These are phyloP conservation scores for Dipodomys ordii DNA, from an alignment of 2,113 vertebrate genomes.

Conservation along the genomic window DNA sequence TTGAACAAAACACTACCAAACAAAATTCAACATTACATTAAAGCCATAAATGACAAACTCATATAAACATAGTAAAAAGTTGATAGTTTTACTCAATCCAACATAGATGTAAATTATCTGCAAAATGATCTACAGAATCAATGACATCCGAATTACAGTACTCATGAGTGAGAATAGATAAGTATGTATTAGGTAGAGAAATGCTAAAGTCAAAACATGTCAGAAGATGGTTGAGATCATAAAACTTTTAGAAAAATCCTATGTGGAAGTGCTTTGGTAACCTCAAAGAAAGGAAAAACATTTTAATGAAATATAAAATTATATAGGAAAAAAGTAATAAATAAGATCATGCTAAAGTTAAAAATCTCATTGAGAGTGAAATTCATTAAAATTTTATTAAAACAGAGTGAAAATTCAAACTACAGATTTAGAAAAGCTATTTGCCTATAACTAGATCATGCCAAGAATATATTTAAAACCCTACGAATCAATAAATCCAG, in stretches of 20 bases:
- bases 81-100: neutral
- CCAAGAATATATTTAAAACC: neutral
- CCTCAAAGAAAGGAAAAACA: neutral
- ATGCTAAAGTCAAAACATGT: neutral
- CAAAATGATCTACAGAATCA: neutral
- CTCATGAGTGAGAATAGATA: too few relatives aligned
- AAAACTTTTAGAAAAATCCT: neutral
- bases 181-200: neutral
- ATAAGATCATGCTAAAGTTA: neutral
- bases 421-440: neutral
- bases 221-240: neutral
- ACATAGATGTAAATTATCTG: neutral
- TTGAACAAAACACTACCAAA: neutral
- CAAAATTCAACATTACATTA: neutral
- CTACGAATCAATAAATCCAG: neutral
- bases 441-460: neutral
- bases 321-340: neutral
- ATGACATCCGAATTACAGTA: neutral
- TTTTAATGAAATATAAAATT: too few relatives aligned
- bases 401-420: neutral
- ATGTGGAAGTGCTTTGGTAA: neutral
- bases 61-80: too few relatives aligned
- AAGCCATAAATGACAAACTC: neutral
- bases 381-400: neutral
- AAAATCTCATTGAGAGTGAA: neutral